Percentiles rank a stretch among this genome's conserved stretches.
Conservation (phyloP, 2,797 vertebrate species). For the Monodelphis domestica region DNA sequence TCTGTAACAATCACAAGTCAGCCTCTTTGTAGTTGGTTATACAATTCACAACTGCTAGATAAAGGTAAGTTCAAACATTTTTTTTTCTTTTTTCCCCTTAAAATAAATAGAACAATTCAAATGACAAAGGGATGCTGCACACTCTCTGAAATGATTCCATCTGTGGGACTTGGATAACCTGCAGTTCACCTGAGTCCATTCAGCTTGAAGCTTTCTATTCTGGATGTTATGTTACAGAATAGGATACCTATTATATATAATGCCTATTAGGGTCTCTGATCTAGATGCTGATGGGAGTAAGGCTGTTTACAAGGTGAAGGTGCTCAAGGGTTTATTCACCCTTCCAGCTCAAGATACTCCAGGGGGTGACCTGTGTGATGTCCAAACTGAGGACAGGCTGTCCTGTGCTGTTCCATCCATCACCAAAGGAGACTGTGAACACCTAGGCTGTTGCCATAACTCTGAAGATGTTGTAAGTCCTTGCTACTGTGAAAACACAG, state of each 20-base stretch:
- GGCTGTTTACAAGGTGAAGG: background rate
- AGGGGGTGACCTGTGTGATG: slow-evolving; percentile 54
- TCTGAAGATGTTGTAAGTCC: slow-evolving; percentile 55
- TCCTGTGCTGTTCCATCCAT: slow-evolving; percentile 40
- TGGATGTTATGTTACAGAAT: slow-evolving; percentile 77
- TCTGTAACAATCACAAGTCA: no score
- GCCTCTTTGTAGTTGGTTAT: no score
- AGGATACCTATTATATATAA: slow-evolving; percentile 71
- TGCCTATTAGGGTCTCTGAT: slow-evolving; percentile 69
- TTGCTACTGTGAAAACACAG: slow-evolving; percentile 84
- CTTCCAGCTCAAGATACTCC: slow-evolving; percentile 67
- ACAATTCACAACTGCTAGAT: no score
- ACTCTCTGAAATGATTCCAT: slow-evolving; percentile 74
- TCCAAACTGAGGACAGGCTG: slow-evolving; percentile 68
- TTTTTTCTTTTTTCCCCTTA: no score
- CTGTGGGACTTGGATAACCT: slow-evolving; percentile 67
- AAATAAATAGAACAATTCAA: no score
- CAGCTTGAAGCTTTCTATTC: slow-evolving; percentile 61
- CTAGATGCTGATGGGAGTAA: slow-evolving; percentile 17
- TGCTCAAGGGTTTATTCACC: slow-evolving; percentile 72
- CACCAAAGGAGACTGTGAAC: slow-evolving; percentile 63
- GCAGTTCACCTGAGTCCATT: slow-evolving; percentile 26
- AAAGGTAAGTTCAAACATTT: no score
- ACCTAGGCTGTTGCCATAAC: slow-evolving; percentile 76
- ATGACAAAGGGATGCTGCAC: slow-evolving; percentile 56